These are phyloP conservation scores for Actinia tenebrosa DNA, from an alignment of 64 coral and sea anemone genomes.

Conservation along the genomic window DNA sequence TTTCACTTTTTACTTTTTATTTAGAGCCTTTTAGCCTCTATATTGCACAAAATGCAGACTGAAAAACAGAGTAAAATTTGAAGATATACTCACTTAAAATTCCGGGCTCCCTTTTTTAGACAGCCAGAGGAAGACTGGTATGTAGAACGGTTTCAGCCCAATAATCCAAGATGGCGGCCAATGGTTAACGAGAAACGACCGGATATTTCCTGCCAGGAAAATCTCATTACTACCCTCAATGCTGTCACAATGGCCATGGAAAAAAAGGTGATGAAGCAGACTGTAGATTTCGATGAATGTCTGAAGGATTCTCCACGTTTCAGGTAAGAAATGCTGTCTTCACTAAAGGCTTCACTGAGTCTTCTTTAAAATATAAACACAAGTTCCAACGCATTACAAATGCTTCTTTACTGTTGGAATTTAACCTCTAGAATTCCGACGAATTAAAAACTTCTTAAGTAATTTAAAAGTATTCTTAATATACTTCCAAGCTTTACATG, in stretches of 20 bases:
- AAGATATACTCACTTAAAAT: no score
- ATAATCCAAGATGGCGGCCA: constrained; percentile 3
- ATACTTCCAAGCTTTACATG: not conserved
- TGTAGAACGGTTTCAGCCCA: not conserved
- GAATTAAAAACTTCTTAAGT: not conserved
- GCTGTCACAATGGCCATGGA: not conserved
- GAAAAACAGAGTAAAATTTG: no score
- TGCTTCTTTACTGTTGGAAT: not conserved
- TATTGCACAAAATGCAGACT: no score
- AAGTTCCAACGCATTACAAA: not conserved
- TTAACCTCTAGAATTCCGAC: not conserved
- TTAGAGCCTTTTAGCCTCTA: no score
- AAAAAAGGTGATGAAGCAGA: constrained; percentile 66
- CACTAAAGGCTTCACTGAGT: not conserved
- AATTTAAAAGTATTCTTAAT: not conserved
- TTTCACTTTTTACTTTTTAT: no score
- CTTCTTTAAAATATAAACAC: not conserved
- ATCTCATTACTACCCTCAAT: constrained; percentile 1
- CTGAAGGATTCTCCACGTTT: constrained; percentile 97
- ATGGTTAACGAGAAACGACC: not conserved
- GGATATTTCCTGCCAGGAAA: not conserved
- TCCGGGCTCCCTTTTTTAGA: not conserved
- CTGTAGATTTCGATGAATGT: constrained; percentile 95
- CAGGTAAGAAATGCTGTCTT: constrained; percentile 44
- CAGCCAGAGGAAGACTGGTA: not conserved